Base-by-base conservation (phyloP, 2,113 vertebrate genomes). In the Chitala chitala region DNA sequence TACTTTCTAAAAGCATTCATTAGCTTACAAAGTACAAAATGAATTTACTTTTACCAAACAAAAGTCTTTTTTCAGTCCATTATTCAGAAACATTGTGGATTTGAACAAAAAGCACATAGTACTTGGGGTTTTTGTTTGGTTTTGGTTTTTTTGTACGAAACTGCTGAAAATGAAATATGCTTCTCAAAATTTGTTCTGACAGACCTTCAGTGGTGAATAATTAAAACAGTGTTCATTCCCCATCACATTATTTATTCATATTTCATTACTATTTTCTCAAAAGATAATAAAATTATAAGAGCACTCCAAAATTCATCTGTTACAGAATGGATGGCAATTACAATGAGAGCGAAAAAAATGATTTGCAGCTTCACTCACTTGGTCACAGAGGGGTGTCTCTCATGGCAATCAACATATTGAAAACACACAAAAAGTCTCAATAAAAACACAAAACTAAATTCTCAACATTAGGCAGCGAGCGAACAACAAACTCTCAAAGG, bases 241-340 rank as follows among this genome's bases (percentile, higher is more conserved):
- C 40, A 68, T 59, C 77, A 77, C 55, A 72, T 72, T 42, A 82
- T 84, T 82, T 59, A 64, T 33, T 68, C 12, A 55, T 70, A 42
- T 83, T 78, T 76, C 61, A 79, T 80, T 77, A 51, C 79, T 80
- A 46, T 72, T 74, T 77, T 77, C 74, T 73, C 71, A 78, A 77
- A 69, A 59, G 56, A 78, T 78, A 78, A 86, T 80, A 69, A 84
- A 80, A 85, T 81, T 68, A 78, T 82, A 83, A 76, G 82, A 82
- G 78, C 75, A 77, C 81, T 81, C 76, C 74, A 73, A 82, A 80
- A 76, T 80, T 79, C 82, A 75, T 84, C 82, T 84, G 81, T 78
- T 85, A 46, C 76, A 44, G 78, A 86, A 83, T 77, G 82, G 81
- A 69, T 81, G 80, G 75, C 73, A 24, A 73, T 79, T 81, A 75